Evolutionary conservation across 2,113 vertebrate species (phyloP).

Genomic region (Macroglossus sobrinus): DNA sequence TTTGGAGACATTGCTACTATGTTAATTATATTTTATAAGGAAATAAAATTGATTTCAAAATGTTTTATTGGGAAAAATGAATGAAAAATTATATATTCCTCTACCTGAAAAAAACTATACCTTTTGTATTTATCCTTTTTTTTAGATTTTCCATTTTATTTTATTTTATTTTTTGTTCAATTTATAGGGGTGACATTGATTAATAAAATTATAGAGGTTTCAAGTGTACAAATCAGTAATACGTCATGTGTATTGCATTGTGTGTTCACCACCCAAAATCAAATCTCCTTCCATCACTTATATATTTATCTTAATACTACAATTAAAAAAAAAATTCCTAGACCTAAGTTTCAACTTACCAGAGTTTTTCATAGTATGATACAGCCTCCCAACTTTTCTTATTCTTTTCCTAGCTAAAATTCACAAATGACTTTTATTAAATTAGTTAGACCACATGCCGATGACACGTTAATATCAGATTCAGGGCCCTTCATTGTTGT

Average conservation of each 20-base stretch:
- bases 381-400: neutral
- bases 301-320: neutral
- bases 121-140: neutral
- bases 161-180: no score
- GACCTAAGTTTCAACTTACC: neutral
- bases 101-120: neutral
- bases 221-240: no score
- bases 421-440: constrained; percentile 11
- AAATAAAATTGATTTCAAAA: neutral
- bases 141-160: no score
- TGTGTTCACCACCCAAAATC: no score
- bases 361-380: neutral
- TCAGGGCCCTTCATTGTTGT: neutral
- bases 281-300: no score
- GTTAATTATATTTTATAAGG: neutral
- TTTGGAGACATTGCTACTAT: neutral
- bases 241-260: no score
- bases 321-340: neutral
- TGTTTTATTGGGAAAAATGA: neutral
- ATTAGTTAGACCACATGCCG: neutral
- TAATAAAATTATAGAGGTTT: no score
- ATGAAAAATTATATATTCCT: neutral
- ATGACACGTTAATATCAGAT: neutral
- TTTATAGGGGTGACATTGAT: no score
- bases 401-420: neutral